These are phyloP conservation scores for Gouania willdenowi DNA, from an alignment of 2,797 vertebrate species.

Conservation along the genomic window DNA sequence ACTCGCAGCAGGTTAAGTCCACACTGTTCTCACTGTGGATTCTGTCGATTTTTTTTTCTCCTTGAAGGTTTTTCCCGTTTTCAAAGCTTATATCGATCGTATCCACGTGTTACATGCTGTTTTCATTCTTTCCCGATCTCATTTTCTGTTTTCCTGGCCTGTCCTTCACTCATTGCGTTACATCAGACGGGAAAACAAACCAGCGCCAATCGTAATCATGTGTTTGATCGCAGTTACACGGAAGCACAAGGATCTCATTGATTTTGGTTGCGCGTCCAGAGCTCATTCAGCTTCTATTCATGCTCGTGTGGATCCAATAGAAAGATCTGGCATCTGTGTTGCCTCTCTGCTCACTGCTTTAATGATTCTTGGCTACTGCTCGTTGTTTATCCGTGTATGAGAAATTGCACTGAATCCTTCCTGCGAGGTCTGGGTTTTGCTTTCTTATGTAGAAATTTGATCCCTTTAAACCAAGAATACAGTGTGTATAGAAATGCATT, in stretches of 20 bases:
- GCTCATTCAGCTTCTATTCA: neutral
- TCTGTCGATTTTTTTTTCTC: slow-evolving; percentile 44
- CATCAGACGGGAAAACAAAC: slow-evolving; percentile 21
- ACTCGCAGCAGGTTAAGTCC: slow-evolving; percentile 34
- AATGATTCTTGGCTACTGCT: slow-evolving; percentile 2
- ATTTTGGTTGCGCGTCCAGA: slow-evolving; percentile 11
- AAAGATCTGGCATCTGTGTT: slow-evolving; percentile 10
- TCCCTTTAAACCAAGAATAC: slow-evolving; percentile 35
- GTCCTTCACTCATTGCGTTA: slow-evolving; percentile 4
- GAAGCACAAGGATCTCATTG: slow-evolving; percentile 6
- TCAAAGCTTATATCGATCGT: slow-evolving; percentile 4
- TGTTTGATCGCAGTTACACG: neutral
- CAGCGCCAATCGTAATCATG: neutral
- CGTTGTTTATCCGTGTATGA: slow-evolving; percentile 13
- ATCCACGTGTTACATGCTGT: slow-evolving; percentile 2
- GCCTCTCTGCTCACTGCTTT: neutral
- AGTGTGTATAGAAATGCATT: slow-evolving; percentile 32
- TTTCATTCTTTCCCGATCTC: neutral
- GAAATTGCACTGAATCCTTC: slow-evolving; percentile 8
- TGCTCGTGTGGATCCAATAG: neutral
- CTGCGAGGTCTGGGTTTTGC: slow-evolving; percentile 22
- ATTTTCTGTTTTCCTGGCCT: neutral
- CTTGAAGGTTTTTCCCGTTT: slow-evolving; percentile 21
- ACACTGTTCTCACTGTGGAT: slow-evolving; percentile 45
- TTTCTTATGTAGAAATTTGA: slow-evolving; percentile 26